phyloP scores from a whole-genome alignment of 2,113 vertebrate species.

The Pelecanoides urinatrix region DNA sequence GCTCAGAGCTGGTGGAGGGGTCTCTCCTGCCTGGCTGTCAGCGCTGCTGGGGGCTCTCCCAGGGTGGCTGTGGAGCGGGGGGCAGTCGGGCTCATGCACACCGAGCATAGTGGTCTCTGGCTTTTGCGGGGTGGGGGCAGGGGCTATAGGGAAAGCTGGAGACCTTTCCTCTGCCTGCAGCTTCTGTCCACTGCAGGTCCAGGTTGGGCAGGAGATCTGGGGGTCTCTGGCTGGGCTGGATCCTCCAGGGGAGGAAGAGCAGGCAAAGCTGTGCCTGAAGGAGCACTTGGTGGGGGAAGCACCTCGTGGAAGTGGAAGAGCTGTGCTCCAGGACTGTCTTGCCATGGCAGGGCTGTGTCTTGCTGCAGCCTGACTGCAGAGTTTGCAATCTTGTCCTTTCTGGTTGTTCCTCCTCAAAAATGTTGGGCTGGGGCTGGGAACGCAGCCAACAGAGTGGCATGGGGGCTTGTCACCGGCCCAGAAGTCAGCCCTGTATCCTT shows the following conservation, averaged over 20 bases:
- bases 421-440: neutral
- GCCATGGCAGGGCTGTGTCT: neutral
- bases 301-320: neutral
- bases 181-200: neutral
- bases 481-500: neutral
- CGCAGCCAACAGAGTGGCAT: neutral
- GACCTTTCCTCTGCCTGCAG: neutral
- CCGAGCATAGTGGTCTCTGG: neutral
- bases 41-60: neutral
- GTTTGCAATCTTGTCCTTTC: neutral
- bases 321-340: neutral
- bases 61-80: neutral
- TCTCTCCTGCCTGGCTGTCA: neutral
- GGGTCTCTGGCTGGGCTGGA: neutral
- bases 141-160: neutral
- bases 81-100: neutral
- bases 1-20: neutral
- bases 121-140: neutral
- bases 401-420: neutral
- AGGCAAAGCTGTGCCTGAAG: neutral
- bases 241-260: neutral
- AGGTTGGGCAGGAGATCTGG: neutral
- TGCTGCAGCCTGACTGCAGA: neutral
- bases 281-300: neutral
- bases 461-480: rapidly evolving